A percentile compares a stretch with the other conserved stretches of the same genome.
Evolutionary conservation across 2,797 vertebrate species (phyloP).

Genomic region (Dermochelys coriacea): DNA sequence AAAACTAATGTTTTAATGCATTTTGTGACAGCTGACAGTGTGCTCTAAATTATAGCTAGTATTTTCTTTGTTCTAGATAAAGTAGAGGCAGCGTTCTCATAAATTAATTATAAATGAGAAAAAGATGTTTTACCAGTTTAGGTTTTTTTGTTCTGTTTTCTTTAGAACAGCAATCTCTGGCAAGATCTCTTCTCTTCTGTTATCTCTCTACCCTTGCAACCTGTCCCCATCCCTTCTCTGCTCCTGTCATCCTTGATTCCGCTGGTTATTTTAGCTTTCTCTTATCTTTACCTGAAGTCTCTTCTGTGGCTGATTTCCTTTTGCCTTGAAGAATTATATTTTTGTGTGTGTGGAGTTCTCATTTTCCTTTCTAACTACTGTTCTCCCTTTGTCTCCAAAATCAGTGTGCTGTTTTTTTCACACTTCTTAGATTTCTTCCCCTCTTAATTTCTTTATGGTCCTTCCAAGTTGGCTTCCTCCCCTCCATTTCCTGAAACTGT

Average conservation of each 20-base stretch:
- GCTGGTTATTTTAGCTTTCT: background rate
- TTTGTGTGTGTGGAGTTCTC: background rate
- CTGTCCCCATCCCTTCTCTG: background rate
- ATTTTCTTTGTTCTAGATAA: background rate
- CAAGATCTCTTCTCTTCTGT: background rate
- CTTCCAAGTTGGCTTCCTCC: background rate
- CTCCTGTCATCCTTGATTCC: background rate
- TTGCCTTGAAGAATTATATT: background rate
- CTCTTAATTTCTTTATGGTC: background rate
- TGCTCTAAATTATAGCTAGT: background rate
- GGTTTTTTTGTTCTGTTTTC: background rate
- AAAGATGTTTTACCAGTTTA: background rate
- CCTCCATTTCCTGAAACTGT: background rate
- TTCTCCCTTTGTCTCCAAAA: background rate
- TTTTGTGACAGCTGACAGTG: background rate
- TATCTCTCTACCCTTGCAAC: background rate
- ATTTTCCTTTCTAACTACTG: fast-evolving
- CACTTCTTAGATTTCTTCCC: fast-evolving
- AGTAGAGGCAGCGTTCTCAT: background rate
- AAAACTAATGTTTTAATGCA: background rate
- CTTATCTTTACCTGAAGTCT: background rate
- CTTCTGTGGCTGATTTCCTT: background rate
- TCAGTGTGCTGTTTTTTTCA: background rate
- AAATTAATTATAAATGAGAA: background rate
- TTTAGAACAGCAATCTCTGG: background rate